Conservation (phyloP, 1,140 invertebrate species). For the Drosophila ohnishii region DNA sequence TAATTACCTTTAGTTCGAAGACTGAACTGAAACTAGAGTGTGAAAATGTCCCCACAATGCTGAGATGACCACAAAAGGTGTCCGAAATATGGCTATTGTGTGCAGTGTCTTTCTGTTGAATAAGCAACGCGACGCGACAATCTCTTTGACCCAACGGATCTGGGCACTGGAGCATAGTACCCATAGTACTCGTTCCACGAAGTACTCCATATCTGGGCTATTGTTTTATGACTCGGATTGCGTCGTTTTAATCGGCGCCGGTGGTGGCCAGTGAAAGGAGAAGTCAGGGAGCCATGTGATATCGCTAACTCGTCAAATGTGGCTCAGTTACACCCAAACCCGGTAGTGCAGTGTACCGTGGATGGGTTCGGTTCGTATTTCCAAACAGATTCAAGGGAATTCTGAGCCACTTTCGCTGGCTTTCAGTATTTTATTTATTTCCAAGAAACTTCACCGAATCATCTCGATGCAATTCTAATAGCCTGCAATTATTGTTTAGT, state of each 20-base stretch:
- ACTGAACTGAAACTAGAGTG: slow-evolving; percentile 67
- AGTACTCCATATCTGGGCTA: slow-evolving; percentile 40
- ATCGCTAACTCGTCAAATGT: slow-evolving; percentile 70
- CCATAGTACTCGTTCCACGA: slow-evolving; percentile 10
- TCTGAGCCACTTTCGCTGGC: slow-evolving; percentile 34
- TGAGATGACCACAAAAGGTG: slow-evolving; percentile 49
- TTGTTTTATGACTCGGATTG: slow-evolving; percentile 66
- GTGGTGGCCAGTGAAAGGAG: slow-evolving; percentile 68
- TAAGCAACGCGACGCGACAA: slow-evolving; percentile 48
- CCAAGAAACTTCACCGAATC: slow-evolving; percentile 20
- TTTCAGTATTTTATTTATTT: not conserved
- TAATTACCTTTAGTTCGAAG: slow-evolving; percentile 33
- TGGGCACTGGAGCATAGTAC: slow-evolving; percentile 60
- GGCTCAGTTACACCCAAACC: slow-evolving; percentile 71
- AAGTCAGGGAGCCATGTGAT: slow-evolving; percentile 76
- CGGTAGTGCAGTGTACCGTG: slow-evolving; percentile 74
- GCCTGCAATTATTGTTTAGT: slow-evolving; percentile 59
- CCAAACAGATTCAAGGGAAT: slow-evolving; percentile 24
- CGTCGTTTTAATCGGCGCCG: slow-evolving; percentile 57
- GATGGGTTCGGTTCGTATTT: slow-evolving; percentile 25
- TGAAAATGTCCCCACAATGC: slow-evolving; percentile 73
- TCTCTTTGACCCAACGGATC: slow-evolving; percentile 42
- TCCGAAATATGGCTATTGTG: slow-evolving; percentile 61
- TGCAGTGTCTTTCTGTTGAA: slow-evolving; percentile 52
- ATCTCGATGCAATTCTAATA: slow-evolving; percentile 70